Evolutionary conservation across 2,113 vertebrate species (phyloP).

Genomic region (Rhea pennata): DNA sequence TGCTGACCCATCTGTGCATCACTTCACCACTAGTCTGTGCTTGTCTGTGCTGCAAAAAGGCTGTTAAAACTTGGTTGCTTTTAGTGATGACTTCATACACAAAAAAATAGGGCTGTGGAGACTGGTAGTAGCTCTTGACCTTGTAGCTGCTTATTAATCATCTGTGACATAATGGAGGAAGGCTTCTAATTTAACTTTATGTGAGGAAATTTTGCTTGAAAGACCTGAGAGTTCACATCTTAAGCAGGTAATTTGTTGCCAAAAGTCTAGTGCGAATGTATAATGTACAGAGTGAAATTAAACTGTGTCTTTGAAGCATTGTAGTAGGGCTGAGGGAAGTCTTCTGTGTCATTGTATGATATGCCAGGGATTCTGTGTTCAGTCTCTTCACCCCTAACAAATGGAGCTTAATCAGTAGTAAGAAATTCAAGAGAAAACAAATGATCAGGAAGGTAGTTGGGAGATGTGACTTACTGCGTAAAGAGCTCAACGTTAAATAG

Average conservation of each 20-base stretch:
- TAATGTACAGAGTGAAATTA: neutral
- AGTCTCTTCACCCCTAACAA: neutral
- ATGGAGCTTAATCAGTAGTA: neutral
- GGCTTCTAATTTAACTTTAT: neutral
- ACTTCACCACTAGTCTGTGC: neutral
- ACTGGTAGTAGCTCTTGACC: neutral
- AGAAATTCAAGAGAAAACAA: neutral
- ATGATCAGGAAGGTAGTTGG: neutral
- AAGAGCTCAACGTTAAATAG: neutral
- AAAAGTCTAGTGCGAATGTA: neutral
- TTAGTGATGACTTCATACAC: conserved; percentile 9
- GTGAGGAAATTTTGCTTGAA: neutral
- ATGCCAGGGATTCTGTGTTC: neutral
- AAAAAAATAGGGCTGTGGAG: conserved; percentile 12
- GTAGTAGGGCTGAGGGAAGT: neutral
- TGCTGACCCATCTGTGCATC: conserved; percentile 43
- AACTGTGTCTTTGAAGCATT: neutral
- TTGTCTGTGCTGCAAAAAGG: neutral
- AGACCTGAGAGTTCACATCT: neutral
- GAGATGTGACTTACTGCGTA: neutral
- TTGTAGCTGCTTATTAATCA: neutral
- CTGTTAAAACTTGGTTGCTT: neutral
- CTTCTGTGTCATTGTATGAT: neutral
- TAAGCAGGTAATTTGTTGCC: neutral
- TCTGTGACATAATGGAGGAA: neutral